These are phyloP conservation scores for Malacoraja senta DNA, from an alignment of 2,797 vertebrate genomes.

Conservation along the genomic window DNA sequence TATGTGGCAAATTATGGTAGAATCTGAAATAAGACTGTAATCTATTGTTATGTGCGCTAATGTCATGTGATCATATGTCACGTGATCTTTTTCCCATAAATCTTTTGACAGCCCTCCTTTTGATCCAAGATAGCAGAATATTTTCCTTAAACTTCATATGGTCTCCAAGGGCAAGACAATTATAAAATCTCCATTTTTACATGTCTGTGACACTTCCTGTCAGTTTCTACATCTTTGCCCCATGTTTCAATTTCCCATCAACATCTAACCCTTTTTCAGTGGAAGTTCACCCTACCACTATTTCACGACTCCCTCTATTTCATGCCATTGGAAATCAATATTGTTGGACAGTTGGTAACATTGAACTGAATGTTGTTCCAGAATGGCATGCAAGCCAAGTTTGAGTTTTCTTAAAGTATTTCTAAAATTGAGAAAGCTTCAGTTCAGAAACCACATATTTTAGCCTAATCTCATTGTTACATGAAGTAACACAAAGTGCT, in stretches of 20 bases:
- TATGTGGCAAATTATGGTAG: no score
- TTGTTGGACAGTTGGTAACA: not conserved
- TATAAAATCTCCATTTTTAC: not conserved
- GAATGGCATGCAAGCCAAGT: not conserved
- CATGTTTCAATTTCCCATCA: not conserved
- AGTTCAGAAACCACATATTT: not conserved
- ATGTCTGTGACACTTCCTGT: not conserved
- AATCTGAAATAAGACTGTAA: not conserved
- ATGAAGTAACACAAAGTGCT: not conserved
- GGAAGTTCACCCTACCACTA: not conserved
- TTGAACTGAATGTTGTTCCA: not conserved
- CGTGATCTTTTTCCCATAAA: no score
- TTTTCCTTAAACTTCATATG: not conserved
- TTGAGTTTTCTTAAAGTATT: not conserved
- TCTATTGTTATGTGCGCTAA: not conserved
- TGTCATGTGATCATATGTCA: not conserved
- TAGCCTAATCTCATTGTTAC: not conserved
- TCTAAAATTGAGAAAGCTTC: not conserved
- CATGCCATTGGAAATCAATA: not conserved
- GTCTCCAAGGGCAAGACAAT: not conserved
- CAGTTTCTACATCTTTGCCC: not conserved
- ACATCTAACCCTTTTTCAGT: not conserved
- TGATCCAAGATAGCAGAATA: not conserved
- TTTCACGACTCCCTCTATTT: not conserved
- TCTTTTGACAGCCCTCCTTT: not conserved